Conservation (phyloP, 30 jellyfish, hydroid and myxozoan genomes). For the Clytia hemisphaerica region DNA sequence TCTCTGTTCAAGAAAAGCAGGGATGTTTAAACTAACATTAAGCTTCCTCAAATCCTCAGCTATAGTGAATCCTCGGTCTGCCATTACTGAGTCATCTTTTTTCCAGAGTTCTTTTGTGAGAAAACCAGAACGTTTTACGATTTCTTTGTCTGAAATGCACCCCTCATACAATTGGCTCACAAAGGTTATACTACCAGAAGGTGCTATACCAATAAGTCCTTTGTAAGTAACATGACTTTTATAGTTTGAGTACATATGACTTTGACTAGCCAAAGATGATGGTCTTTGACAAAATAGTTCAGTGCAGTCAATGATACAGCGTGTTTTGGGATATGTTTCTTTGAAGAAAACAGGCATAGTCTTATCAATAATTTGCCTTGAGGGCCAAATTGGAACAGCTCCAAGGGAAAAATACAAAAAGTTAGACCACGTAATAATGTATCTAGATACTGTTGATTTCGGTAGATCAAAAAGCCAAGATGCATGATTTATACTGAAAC, state of each 20-base stretch:
- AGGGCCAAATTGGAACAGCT: constrained; percentile 55
- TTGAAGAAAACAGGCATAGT: constrained; percentile 42
- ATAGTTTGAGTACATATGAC: constrained; percentile 31
- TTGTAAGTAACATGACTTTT: constrained; percentile 50
- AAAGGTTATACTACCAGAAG: constrained; percentile 53
- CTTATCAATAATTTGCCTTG: constrained; percentile 7
- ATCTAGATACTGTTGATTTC: constrained; percentile 44
- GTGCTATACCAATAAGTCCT: constrained; percentile 46
- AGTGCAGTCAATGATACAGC: constrained; percentile 49
- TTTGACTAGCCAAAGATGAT: constrained; percentile 25
- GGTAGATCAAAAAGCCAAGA: constrained; percentile 40
- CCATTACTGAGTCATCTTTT: constrained; percentile 32
- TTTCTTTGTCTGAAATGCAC: constrained; percentile 34
- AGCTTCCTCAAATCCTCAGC: constrained; percentile 24
- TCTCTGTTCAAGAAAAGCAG: constrained; percentile 38
- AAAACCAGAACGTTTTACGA: constrained; percentile 24
- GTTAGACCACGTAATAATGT: constrained; percentile 38
- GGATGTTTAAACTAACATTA: constrained; percentile 27
- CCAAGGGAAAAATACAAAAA: constrained; percentile 45
- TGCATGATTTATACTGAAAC: constrained; percentile 19
- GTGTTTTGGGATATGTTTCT: constrained; percentile 35
- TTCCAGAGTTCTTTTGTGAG: constrained; percentile 32
- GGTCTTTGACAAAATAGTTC: constrained; percentile 57
- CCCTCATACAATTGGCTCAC: constrained; percentile 17
- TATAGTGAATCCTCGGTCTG: constrained; percentile 39